phyloP scores from a whole-genome alignment of 2,888 invertebrate species.

The Coenonympha glycerion region DNA sequence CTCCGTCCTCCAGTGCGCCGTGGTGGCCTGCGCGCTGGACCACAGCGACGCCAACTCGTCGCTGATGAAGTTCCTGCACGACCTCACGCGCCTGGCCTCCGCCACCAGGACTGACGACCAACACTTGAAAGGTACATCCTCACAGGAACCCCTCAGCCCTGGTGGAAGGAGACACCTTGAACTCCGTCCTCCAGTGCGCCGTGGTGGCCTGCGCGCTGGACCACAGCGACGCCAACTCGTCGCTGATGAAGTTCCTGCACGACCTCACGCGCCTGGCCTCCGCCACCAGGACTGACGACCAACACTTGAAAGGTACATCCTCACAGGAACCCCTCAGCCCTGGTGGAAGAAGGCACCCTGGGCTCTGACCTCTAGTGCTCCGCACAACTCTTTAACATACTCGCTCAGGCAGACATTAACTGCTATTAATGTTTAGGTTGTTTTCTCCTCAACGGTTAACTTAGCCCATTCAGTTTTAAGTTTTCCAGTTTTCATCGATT shows the following conservation, averaged over 20 bases:
- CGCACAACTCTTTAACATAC: too few species aligned
- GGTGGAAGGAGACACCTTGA: slow-evolving; percentile 81
- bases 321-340: slow-evolving; percentile 82
- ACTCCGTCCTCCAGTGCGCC: slow-evolving; percentile 88
- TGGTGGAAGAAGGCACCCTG: slow-evolving; percentile 82
- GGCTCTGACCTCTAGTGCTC: slow-evolving; percentile 88
- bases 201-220: slow-evolving; percentile 90
- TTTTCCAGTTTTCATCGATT: too few species aligned
- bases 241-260: slow-evolving; percentile 96
- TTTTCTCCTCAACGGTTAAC: too few species aligned
- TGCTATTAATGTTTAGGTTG: too few species aligned
- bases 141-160: slow-evolving; percentile 84
- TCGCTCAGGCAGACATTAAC: too few species aligned
- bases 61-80: slow-evolving; percentile 96
- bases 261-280: slow-evolving; percentile 84
- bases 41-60: slow-evolving; percentile 97
- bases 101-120: slow-evolving; percentile 34
- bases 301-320: slow-evolving; percentile 38
- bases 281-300: slow-evolving; percentile 35
- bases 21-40: slow-evolving; percentile 88
- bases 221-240: slow-evolving; percentile 95
- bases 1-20: slow-evolving; percentile 89
- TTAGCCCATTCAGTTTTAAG: too few species aligned
- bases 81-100: slow-evolving; percentile 82
- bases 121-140: slow-evolving; percentile 38